Evolutionary conservation across 2,888 invertebrate genomes (phyloP).

Genomic region (Chirona hameri): DNA sequence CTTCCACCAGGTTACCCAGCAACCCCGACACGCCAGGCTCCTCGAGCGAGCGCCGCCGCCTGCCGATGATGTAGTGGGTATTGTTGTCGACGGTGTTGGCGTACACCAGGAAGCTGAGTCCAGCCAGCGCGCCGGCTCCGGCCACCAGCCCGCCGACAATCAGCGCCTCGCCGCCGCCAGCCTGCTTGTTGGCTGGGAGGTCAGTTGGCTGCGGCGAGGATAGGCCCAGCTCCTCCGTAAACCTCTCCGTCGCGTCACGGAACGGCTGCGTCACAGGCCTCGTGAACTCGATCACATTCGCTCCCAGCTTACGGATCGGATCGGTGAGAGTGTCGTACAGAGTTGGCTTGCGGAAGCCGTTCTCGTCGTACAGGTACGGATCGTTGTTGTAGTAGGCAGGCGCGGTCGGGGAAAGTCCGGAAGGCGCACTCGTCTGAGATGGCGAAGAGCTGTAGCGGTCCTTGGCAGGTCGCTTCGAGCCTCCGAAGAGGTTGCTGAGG

Average conservation of each 20-base stretch:
- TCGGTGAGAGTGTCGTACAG: constrained; percentile 9
- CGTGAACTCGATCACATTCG: constrained; percentile 12
- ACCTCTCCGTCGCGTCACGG: background rate
- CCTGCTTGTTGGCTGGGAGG: background rate
- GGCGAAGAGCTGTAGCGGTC: background rate
- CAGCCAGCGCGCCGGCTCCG: constrained; percentile 6
- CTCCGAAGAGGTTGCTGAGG: background rate
- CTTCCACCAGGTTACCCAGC: background rate
- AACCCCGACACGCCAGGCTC: background rate
- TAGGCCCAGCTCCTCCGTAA: background rate
- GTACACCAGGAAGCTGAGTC: background rate
- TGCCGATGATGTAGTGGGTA: constrained; percentile 28
- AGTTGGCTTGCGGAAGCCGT: background rate
- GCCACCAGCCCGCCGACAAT: constrained; percentile 14
- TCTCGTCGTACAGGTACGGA: background rate
- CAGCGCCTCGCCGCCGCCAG: background rate
- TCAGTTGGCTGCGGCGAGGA: background rate
- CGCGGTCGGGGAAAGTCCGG: background rate
- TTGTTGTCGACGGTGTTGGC: constrained; percentile 23
- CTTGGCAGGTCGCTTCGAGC: background rate
- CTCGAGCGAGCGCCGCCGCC: background rate
- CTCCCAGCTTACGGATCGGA: constrained; percentile 8
- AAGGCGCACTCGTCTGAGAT: background rate
- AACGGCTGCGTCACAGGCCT: constrained; percentile 27
- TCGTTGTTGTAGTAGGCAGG: background rate